Conservation (phyloP, 2,113 vertebrate species). For the Cebidichthys violaceus region DNA sequence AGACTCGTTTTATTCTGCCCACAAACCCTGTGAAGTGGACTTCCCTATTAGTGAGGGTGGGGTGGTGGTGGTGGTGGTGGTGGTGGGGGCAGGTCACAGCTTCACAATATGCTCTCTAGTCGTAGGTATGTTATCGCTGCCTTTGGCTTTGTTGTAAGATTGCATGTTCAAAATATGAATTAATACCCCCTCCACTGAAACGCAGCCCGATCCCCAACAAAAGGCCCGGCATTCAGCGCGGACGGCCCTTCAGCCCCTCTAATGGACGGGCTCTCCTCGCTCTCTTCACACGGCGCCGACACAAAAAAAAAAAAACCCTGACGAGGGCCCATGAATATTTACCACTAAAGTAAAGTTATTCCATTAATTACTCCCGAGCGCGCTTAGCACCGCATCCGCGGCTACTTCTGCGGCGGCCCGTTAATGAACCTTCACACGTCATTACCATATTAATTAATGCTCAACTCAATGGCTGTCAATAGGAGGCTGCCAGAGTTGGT, state of each 20-base stretch:
- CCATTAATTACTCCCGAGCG: constrained; percentile 84
- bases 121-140: constrained; percentile 73
- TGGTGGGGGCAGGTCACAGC: constrained; percentile 50
- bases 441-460: constrained; percentile 86
- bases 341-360: constrained; percentile 84
- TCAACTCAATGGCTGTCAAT: constrained; percentile 78
- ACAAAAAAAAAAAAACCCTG: constrained; percentile 57
- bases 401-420: constrained; percentile 78
- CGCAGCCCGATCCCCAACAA: constrained; percentile 81
- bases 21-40: constrained; percentile 74
- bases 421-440: constrained; percentile 83
- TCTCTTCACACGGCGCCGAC: constrained; percentile 76
- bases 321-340: constrained; percentile 85
- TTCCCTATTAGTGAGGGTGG: constrained; percentile 55
- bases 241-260: constrained; percentile 84
- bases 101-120: constrained; percentile 70
- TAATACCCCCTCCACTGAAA: constrained; percentile 80
- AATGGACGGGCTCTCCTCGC: constrained; percentile 83
- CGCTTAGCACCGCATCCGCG: constrained; percentile 79
- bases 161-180: constrained; percentile 79
- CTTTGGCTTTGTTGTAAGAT: constrained; percentile 78
- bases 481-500: constrained; percentile 71
- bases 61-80: not conserved
- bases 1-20: constrained; percentile 70
- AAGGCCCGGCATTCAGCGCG: constrained; percentile 80